Evolutionary conservation across 2,113 vertebrate genomes (phyloP), one percentile per base, ranked within the genome.

Genomic region (Neopipo cinnamomea): DNA sequence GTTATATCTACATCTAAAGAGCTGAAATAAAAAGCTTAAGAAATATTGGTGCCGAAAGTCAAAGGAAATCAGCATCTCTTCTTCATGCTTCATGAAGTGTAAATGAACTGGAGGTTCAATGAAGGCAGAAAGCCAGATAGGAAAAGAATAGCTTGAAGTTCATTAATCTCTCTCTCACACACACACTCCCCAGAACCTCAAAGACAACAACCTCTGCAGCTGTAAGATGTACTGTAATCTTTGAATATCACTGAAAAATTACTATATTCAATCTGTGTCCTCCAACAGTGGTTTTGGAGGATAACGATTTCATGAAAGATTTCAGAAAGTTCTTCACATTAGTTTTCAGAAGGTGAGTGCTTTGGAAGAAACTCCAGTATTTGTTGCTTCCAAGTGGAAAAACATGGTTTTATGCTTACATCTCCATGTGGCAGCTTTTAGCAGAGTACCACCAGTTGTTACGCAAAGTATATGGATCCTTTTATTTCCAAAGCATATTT

Each of bases 21-120:
- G 3, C 41, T 75, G 70, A 91, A 91, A 92, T 71, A 92, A 91
- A 93, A 91, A 87, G 55, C 80, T 92, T 84, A 77, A 91, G 93
- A 97, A 96, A 85, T 86, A 94, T 33, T 91, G 65, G 70, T 91
- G 80, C 18, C 94, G 89, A 10, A 85, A 95, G 77, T 85, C 91
- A 81, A 72, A 85, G 55, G 66, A 91, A 75, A 94, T 92, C 87
- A 94, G 44, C 31, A 78, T 89, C 42, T 80, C 76, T 77, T 59
- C 76, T 78, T 89, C 42, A 92, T 30, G 73, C 73, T 90, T 92
- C 87, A 87, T 37, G 39, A 92, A 87, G 84, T 81, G 56, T 56
- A 88, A 92, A 95, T n/a, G 56, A 96, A 93, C 75, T 47, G 8
- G 4, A 78, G 52, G 46, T 42, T 53, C 84, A 91, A 44, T 9